These are phyloP conservation scores for Saturnia japonica DNA, from an alignment of 2,888 invertebrate species.

Conservation along the genomic window DNA sequence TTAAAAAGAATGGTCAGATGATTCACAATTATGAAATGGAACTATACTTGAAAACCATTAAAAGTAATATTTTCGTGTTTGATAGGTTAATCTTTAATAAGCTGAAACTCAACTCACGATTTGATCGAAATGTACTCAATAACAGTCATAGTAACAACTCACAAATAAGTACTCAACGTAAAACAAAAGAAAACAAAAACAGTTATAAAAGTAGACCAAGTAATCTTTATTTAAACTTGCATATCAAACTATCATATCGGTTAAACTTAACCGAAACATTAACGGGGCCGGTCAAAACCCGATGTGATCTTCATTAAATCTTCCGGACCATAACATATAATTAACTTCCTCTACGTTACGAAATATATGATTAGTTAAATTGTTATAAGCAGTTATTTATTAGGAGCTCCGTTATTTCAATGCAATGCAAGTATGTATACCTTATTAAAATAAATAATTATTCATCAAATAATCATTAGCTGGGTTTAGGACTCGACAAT, in stretches of 20 bases:
- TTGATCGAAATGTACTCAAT: background rate
- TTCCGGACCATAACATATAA: slow-evolving; percentile 37
- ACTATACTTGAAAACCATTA: no score
- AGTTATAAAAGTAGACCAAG: background rate
- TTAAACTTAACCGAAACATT: background rate
- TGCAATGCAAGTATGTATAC: background rate
- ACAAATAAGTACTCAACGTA: no score
- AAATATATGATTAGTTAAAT: slow-evolving; percentile 41
- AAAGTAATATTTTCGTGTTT: no score
- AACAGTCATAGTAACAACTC: no score
- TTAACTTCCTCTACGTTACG: slow-evolving; percentile 42
- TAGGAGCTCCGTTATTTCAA: slow-evolving; percentile 17
- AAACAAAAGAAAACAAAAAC: background rate
- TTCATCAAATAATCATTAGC: background rate
- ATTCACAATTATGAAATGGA: no score
- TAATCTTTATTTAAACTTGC: background rate
- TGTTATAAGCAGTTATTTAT: slow-evolving; percentile 38
- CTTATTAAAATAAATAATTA: background rate
- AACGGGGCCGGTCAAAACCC: background rate
- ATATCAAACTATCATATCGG: no score
- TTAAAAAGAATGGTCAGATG: no score
- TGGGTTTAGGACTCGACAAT: no score
- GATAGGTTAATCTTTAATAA: no score
- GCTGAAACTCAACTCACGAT: no score
- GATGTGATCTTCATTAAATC: slow-evolving; percentile 27